These are phyloP conservation scores for Rachycentron canadum DNA, from an alignment of 2,797 vertebrate genomes.

Conservation along the genomic window DNA sequence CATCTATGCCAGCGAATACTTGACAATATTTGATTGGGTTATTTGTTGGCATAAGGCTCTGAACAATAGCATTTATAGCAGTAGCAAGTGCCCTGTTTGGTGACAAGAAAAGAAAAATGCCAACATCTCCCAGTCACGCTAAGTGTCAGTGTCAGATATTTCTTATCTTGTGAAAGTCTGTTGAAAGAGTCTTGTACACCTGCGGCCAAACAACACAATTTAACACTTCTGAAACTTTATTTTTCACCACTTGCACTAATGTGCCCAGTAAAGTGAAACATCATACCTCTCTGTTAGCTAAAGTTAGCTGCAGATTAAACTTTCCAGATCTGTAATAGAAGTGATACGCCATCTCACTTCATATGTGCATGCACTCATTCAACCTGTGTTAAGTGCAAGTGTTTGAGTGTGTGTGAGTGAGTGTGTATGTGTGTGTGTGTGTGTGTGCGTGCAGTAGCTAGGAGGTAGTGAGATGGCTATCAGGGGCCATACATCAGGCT, in stretches of 20 bases:
- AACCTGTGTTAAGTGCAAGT: conserved; percentile 74
- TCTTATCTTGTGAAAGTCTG: conserved; percentile 70
- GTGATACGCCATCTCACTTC: conserved; percentile 41
- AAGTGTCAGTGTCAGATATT: conserved; percentile 65
- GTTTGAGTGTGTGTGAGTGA: conserved; percentile 42
- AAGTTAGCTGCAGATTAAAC: conserved; percentile 51
- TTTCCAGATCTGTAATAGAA: conserved; percentile 53
- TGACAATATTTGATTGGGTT: conserved; percentile 21
- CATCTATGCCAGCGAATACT: not conserved
- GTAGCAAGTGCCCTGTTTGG: conserved; percentile 63
- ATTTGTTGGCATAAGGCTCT: conserved; percentile 49
- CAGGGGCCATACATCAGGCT: conserved; percentile 84
- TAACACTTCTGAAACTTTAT: conserved; percentile 32
- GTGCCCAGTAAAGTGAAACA: conserved; percentile 37
- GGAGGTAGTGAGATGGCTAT: conserved; percentile 84
- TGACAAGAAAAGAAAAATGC: conserved; percentile 63
- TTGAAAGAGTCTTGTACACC: conserved; percentile 67
- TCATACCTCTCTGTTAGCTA: conserved; percentile 20
- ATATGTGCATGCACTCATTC: conserved; percentile 49
- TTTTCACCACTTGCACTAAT: conserved; percentile 28
- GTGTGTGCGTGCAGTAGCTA: conserved; percentile 58
- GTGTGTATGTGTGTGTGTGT: conserved; percentile 10
- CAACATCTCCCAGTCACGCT: conserved; percentile 54
- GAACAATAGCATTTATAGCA: conserved; percentile 60
- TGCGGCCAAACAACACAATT: conserved; percentile 2